Evolutionary conservation across 2,888 invertebrate genomes (phyloP), one percentile per base, ranked within the genome.

Genomic region (Cerastis rubricosa): DNA sequence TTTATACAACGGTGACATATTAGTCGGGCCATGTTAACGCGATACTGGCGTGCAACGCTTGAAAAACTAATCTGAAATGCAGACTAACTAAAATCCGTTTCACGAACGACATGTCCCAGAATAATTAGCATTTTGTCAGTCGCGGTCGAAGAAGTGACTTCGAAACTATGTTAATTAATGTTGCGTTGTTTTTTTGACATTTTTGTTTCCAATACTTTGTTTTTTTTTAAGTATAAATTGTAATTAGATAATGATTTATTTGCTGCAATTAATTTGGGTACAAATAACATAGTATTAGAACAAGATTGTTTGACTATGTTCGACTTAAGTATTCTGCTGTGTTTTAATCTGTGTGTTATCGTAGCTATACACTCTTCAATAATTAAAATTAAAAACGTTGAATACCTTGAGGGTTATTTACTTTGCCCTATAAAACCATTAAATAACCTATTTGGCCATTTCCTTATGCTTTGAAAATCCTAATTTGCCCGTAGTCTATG

Each of bases 1-100:
- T 77, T 59, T 71, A 82, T 82, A 54, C 65, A 66, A 76, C 71
- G 51, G 40, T 81, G 68, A 81, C 68, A 68, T 82, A 61, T 71
- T 61, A 71, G 65, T 59, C 22, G 17, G 22, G 14, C 47, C 59
- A 11, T 77, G 71, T 80, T 71, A 77, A 80, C 47, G 65, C 47
- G 65, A 71, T 76, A 71, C 47, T 77, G 29, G 51, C 69, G 78
- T 78, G 65, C 40, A n/a, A 69, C 25, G 61, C 25, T 83, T 59
- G 29, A 83, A 74, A 74, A 83, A 71, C 79, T 54, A 64, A 75
- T 74, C 40, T 67, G 29, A 71, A 71, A 59, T 79, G 57, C 63
- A 75, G 63, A 75, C 73, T 12, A 66, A 69, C 72, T 57, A 17
- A 76, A 82, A 45, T 17, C n/a, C 17, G 7, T 65, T 54, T 57